A percentile compares a stretch with the other conserved stretches of the same genome.
Conservation (phyloP, 2,888 invertebrate species). For the Deladenus siricidicola region DNA sequence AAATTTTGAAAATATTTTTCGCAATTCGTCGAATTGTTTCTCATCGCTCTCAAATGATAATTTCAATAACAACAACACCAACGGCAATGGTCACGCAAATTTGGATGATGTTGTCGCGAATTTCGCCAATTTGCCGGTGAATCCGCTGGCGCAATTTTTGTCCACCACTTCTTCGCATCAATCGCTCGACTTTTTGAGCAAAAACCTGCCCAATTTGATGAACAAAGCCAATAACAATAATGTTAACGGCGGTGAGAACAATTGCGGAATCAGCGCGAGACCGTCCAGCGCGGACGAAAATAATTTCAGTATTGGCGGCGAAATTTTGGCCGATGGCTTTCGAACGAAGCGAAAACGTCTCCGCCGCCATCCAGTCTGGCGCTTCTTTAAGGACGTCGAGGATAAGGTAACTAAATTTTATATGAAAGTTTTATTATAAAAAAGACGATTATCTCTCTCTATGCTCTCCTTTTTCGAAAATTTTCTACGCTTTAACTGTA, state of each 20-base stretch:
- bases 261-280: too few relatives aligned
- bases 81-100: neutral
- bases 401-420: constrained; percentile 35
- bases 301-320: neutral
- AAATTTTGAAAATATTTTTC: neutral
- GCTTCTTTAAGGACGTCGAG: constrained; percentile 45
- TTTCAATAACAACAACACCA: neutral
- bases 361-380: constrained; percentile 49
- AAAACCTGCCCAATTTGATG: too few relatives aligned
- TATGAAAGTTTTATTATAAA: too few relatives aligned
- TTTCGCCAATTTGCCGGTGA: too few relatives aligned
- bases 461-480: too few relatives aligned
- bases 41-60: neutral
- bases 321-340: neutral
- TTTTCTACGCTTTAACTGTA: too few relatives aligned
- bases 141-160: too few relatives aligned
- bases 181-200: neutral
- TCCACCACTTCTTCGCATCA: neutral
- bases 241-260: too few relatives aligned
- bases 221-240: too few relatives aligned
- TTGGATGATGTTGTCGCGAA: neutral
- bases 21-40: neutral
- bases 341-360: constrained; percentile 33
- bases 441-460: too few relatives aligned
- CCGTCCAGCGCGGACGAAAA: neutral